phyloP scores from a whole-genome alignment of 1,140 invertebrate genomes.

The Euborellia annulipes region DNA sequence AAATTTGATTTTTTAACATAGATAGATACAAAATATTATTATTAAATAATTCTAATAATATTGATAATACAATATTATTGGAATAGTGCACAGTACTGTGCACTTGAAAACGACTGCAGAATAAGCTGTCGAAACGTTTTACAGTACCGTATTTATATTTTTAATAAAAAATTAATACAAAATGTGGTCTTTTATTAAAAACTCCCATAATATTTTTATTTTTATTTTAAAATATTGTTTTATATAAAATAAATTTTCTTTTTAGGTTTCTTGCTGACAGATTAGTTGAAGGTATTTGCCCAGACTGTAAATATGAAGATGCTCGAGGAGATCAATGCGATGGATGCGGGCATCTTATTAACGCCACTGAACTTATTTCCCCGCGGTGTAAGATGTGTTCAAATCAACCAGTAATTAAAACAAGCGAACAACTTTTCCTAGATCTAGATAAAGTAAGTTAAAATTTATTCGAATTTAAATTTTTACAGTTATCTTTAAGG shows the following conservation, averaged over 20 bases:
- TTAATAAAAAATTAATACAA: no score
- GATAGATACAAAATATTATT: no score
- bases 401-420: slow-evolving; percentile 50
- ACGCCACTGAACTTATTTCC: slow-evolving; percentile 77
- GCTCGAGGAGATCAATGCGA: slow-evolving; percentile 98
- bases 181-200: no score
- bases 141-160: no score
- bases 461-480: not conserved
- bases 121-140: no score
- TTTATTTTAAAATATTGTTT: slow-evolving; percentile 2
- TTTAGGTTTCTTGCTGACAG: slow-evolving; percentile 49
- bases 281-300: slow-evolving; percentile 97
- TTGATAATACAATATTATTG: no score
- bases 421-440: slow-evolving; percentile 84
- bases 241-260: slow-evolving; percentile 12
- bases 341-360: slow-evolving; percentile 91
- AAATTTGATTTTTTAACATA: no score
- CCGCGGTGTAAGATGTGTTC: slow-evolving; percentile 88
- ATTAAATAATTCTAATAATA: no score
- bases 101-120: no score
- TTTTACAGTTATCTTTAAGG: no score
- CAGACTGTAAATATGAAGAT: slow-evolving; percentile 80
- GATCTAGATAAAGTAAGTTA: slow-evolving; percentile 69
- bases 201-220: no score
- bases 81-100: no score